Evolutionary conservation across 2,888 invertebrate species (phyloP).

Genomic region (Eudemis profundana): DNA sequence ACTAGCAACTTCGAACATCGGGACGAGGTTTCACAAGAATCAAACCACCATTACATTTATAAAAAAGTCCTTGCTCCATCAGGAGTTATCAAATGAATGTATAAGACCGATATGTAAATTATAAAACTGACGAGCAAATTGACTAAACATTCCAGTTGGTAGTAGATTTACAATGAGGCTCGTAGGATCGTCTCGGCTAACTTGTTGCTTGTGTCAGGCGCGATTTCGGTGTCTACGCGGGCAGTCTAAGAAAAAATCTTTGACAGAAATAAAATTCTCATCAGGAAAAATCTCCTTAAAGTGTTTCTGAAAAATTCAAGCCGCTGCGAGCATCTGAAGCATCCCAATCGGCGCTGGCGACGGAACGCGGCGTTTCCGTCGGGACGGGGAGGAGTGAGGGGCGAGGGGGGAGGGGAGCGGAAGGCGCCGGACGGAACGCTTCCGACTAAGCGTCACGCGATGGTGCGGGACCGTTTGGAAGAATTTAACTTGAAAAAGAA

Average conservation of each 20-base stretch:
- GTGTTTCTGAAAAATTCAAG: constrained; percentile 30
- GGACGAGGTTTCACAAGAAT: too few relatives aligned
- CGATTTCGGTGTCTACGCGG: not conserved
- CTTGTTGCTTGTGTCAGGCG: not conserved
- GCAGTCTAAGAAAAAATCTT: not conserved
- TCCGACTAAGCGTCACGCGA: constrained; percentile 34
- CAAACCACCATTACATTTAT: too few relatives aligned
- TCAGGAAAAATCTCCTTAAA: constrained; percentile 2
- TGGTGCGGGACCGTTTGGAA: not conserved
- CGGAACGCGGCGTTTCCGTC: constrained; percentile 19
- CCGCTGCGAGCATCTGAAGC: constrained; percentile 23
- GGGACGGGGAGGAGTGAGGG: not conserved
- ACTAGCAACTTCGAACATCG: too few relatives aligned
- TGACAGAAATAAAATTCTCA: constrained; percentile 2
- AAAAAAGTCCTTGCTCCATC: too few relatives aligned
- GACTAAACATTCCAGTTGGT: too few relatives aligned
- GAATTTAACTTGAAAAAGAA: constrained; percentile 3
- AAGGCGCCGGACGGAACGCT: constrained; percentile 33
- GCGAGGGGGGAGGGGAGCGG: constrained; percentile 3
- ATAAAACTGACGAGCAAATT: too few relatives aligned
- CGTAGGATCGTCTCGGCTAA: not conserved
- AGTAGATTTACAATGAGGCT: too few relatives aligned
- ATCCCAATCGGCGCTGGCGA: constrained; percentile 34
- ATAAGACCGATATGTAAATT: too few relatives aligned
- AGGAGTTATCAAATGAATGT: too few relatives aligned